A percentile compares a stretch with the other conserved stretches of the same genome.
Conservation (phyloP, 2,888 invertebrate genomes). For the Tinea semifulvella region DNA sequence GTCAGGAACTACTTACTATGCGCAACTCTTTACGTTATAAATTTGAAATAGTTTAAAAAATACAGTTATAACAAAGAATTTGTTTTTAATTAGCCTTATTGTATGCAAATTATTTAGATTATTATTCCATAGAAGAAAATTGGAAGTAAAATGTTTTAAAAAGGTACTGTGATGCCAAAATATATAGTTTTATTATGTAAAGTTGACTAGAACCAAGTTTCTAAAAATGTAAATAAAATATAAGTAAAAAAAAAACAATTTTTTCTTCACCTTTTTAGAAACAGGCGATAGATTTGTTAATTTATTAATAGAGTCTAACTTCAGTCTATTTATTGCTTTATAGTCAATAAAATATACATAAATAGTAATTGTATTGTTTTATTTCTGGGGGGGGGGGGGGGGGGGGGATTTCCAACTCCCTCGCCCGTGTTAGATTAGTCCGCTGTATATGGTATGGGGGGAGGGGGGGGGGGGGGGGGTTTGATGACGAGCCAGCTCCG, state of each 20-base stretch:
- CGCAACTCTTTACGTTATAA: no score
- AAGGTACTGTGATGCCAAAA: constrained; percentile 62
- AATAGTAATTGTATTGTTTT: constrained; percentile 20
- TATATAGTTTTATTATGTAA: constrained; percentile 34
- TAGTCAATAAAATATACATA: constrained; percentile 47
- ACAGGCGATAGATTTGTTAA: constrained; percentile 51
- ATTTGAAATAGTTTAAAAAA: no score
- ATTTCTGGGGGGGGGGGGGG: constrained; percentile 15
- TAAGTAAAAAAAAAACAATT: no score
- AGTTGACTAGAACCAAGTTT: no score
- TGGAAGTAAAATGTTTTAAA: constrained; percentile 18
- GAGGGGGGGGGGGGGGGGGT: no score
- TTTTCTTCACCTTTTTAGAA: constrained; percentile 25
- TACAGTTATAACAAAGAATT: no score
- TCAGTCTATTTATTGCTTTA: constrained; percentile 62
- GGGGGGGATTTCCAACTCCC: neutral
- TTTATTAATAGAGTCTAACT: constrained; percentile 60
- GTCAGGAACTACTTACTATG: no score
- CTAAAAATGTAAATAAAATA: no score
- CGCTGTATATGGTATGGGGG: neutral
- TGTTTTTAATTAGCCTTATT: no score
- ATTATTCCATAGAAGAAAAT: constrained; percentile 1
- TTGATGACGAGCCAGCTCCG: no score
- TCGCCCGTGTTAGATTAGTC: neutral
- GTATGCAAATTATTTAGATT: no score